Base-by-base conservation (phyloP, 1,140 invertebrate genomes). In the Brachionus koreanus region DNA sequence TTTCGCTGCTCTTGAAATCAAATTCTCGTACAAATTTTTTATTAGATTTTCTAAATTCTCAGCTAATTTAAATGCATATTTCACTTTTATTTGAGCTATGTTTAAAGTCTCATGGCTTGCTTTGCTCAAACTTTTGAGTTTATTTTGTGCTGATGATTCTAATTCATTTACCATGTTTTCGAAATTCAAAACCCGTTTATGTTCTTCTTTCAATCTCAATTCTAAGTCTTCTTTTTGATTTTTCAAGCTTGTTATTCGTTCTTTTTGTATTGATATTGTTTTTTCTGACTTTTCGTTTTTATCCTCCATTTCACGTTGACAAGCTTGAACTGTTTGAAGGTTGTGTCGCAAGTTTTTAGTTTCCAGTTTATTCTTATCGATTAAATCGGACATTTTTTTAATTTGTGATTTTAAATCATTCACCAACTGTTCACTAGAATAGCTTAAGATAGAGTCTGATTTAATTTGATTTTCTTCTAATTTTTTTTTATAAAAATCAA, bases 401-500 rank as follows among this genome's bases (percentile, higher is more conserved):
- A 46, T 39, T 19, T 74, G 37, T 13, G 6, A 10, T 23, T 74
- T 74, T 4, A 74, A 19, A 23, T 74, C 42, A 46, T 23, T 46
- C 7, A 74, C 19, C 7, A 46, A 13, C 10, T 46, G 42, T 9
- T 74, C 39, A 19, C 29, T 74, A 25, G 37, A n/a, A 13, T 46
- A 74, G 25, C 19, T 46, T 4, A 46, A 25, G 4, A 46, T n/a
- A 3, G 16, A 16, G 46, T 74, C 42, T 25, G 69, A 19, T 46
- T 74, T 74, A 12, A 74, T 10, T 46, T 74, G 39, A 13, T 29
- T 74, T 25, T 74, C 69, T 12, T 74, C 69, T 13, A 74, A 13
- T n/a, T 74, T 74, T 29, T 74, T 74, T 19, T 74, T 74, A 39
- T 74, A 74, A 74, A 74, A 74, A 1, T 74, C 69, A 25, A 74